Conservation (phyloP, 2,888 invertebrate species). For the Volucella inanis region DNA sequence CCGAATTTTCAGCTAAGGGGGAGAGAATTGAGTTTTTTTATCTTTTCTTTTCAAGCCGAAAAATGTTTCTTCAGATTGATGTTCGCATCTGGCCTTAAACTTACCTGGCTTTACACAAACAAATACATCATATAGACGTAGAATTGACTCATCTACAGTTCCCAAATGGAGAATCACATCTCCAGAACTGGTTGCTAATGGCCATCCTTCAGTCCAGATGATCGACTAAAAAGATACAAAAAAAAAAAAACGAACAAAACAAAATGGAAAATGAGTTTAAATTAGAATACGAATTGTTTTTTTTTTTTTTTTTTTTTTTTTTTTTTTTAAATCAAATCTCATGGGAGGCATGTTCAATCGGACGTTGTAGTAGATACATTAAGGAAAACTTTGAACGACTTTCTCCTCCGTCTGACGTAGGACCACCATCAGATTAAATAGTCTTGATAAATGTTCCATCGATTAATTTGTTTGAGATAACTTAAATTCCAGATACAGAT, state of each 20-base stretch:
- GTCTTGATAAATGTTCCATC: constrained; percentile 53
- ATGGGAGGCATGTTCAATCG: background rate
- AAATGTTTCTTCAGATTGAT: constrained; percentile 74
- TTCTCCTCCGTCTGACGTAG: constrained; percentile 33
- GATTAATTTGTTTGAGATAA: constrained; percentile 51
- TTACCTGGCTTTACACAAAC: constrained; percentile 85
- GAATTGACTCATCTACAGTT: constrained; percentile 85
- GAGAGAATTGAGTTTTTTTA: constrained; percentile 75
- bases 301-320: background rate
- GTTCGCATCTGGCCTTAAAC: constrained; percentile 1
- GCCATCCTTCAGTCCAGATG: constrained; percentile 87
- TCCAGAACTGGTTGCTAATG: constrained; percentile 85
- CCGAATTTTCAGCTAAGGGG: constrained; percentile 76
- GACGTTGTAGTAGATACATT: background rate
- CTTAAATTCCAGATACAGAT: constrained; percentile 38
- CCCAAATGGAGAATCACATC: constrained; percentile 87
- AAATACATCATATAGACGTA: constrained; percentile 87
- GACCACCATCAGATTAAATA: constrained; percentile 48
- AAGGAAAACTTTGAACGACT: constrained; percentile 26
- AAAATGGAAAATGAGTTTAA: constrained; percentile 6
- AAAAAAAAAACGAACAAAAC: constrained; percentile 54
- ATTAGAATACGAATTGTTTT: background rate
- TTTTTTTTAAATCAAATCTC: too few relatives aligned
- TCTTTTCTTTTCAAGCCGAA: constrained; percentile 60
- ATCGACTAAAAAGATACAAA: constrained; percentile 84